Evolutionary conservation across 2,113 vertebrate species (phyloP), one percentile per base, ranked within the genome.

Genomic region (Delphinapterus leucas): DNA sequence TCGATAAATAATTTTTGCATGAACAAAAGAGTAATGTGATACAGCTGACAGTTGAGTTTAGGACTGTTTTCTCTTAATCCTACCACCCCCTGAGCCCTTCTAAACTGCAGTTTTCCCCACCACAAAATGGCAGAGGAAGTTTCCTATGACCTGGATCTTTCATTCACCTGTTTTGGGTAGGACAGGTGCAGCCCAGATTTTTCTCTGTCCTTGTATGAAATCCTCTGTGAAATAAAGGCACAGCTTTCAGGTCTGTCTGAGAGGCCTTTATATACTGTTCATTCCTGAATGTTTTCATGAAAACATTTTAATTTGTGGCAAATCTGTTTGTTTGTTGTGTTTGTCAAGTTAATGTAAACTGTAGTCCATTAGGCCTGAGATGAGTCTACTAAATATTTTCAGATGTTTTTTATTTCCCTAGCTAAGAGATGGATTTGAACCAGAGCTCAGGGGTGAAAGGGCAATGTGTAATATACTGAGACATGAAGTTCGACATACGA

Each of bases 361-460:
- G 96, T 94, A 97, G 98, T 96, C 93, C 86, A 86, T 97, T 98
- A 98, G 98, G 95, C 95, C 97, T 89, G 97, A 98, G 98, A 98
- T 97, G 98, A 98, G 95, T 92, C 98, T 97, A 94, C 98, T 98
- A 98, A 98, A 98, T 97, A 98, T 98, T 97, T 98, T 99, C 99
- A 99, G 99, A 98, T 99, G 99, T 97, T 99, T 99, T 98, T 96
- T 98, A 98, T 99, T 99, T 99, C 98, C 98, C 98, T 86, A 0
- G 98, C 49, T 8, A 98, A 98, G 98, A 98, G 97, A 98, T 99
- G 99, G 98, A 99, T 98, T 98, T 98, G 98, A 98, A 99, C 98
- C 99, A 99, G 98, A 98, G 98, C 98, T 97, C 93, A 28, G 97
- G 98, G 99, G 99, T 99, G 98, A 99, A 98, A 98, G 99, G 98